phyloP scores from a whole-genome alignment of 2,888 invertebrate genomes.

The Pandemis corylana region DNA sequence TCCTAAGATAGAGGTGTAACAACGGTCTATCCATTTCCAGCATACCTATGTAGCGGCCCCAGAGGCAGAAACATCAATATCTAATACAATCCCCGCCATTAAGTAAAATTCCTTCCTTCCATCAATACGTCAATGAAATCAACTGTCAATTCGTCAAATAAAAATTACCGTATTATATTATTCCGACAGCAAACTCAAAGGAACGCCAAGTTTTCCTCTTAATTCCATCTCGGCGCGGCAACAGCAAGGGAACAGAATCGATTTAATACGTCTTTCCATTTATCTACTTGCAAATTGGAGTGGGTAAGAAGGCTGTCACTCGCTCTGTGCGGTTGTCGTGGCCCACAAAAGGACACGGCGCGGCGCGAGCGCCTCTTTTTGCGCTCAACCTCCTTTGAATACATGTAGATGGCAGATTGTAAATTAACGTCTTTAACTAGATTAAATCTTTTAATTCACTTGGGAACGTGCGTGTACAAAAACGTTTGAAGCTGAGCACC shows the following conservation, averaged over 20 bases:
- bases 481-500: conserved; percentile 5
- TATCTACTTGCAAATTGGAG: conserved; percentile 68
- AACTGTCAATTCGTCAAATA: conserved; percentile 41
- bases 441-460: conserved; percentile 39
- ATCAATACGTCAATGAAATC: conserved; percentile 42
- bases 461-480: neutral
- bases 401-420: conserved; percentile 53
- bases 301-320: conserved; percentile 54
- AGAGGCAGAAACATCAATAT: conserved; percentile 27
- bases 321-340: conserved; percentile 55
- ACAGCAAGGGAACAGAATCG: conserved; percentile 48
- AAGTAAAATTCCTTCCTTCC: conserved; percentile 25
- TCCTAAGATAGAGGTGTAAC: neutral
- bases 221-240: conserved; percentile 47
- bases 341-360: conserved; percentile 55
- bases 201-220: conserved; percentile 50
- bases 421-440: conserved; percentile 52
- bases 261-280: conserved; percentile 60
- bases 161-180: conserved; percentile 43
- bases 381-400: conserved; percentile 57
- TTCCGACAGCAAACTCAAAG: conserved; percentile 42
- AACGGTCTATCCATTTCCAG: neutral
- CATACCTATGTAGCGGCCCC: too few species aligned
- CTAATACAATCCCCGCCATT: conserved; percentile 14
- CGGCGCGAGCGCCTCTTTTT: conserved; percentile 53